Base-by-base conservation (phyloP, 2,797 vertebrate species). In the Manis pentadactyla region DNA sequence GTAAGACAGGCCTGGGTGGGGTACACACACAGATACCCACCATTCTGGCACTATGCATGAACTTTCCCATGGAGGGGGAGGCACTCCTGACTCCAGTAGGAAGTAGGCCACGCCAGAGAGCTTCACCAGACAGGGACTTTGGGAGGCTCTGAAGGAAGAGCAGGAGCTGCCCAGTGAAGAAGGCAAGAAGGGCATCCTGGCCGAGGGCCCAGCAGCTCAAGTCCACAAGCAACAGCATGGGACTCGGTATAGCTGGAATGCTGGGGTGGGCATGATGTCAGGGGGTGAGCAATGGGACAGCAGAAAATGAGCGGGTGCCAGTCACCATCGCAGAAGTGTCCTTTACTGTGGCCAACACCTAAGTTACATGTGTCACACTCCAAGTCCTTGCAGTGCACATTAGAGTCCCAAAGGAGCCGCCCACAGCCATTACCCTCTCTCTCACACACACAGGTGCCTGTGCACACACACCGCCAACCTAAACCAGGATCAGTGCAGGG, bases 221-320 rank as follows among this genome's bases (percentile, higher is more conserved):
- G 19, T 5, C 55, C 0, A 0, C 2, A 5, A 14, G 31, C 29
- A 71, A 51, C 57, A 9, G 4, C 1, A 27, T 51, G 57, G 31
- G 57, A 25, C 14, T 34, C 0, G 0, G 6, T 21, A 25, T 15
- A 29, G 29, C 2, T 6, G 63, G 31, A 53, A 25, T 0, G 13
- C 29, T 11, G 9, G 23, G 7, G 19, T 7, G 11, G 18, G 4
- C 14, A 4, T 49, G 68, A 2, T 1, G 1, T n/a, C 7, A 31
- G 27, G 37, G 31, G 25, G 14, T 0, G 23, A 77, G 51, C 34
- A 29, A 55, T 0, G 1, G 27, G 49, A 61, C 27, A 53, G 29
- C 6, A 27, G 2, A 10, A 14, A 34, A 4, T 18, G 5, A 46
- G 25, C 29, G 21, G 68, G 25, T 57, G 11, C 68, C 17, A 12